These are phyloP conservation scores for Chelidonichthys spinosus DNA, from an alignment of 2,797 vertebrate species.

Conservation along the genomic window DNA sequence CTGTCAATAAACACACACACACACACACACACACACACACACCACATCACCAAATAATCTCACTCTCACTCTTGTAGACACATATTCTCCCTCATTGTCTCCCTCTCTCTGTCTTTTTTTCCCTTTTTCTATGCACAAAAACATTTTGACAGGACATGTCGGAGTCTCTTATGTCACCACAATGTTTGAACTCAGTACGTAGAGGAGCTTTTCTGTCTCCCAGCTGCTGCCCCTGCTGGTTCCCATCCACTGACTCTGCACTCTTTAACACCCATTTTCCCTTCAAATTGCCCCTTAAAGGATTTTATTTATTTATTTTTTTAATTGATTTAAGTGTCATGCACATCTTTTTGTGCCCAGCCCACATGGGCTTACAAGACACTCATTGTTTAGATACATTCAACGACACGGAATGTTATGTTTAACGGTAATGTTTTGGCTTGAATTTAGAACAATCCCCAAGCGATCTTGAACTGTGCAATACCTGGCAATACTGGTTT, in stretches of 20 bases:
- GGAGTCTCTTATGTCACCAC: conserved; percentile 33
- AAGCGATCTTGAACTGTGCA: no score
- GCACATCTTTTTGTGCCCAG: no score
- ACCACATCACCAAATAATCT: conserved; percentile 17
- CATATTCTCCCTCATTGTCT: conserved; percentile 3
- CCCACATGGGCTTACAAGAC: no score
- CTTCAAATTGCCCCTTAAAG: background rate
- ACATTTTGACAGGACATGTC: conserved; percentile 40
- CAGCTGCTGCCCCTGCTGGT: background rate
- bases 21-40: conserved; percentile 10
- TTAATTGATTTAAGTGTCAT: no score
- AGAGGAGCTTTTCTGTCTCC: conserved; percentile 2
- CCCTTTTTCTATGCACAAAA: background rate
- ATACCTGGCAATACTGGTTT: background rate
- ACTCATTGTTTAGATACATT: no score
- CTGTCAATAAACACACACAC: background rate
- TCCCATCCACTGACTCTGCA: background rate
- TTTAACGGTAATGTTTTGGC: background rate
- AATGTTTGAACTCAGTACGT: background rate
- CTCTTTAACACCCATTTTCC: background rate
- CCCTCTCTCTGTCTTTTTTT: background rate
- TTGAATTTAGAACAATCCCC: background rate
- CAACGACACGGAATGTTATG: no score
- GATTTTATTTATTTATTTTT: no score
- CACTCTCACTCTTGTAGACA: background rate